phyloP scores from a whole-genome alignment of 2,797 vertebrate species.

The Microtus californicus region DNA sequence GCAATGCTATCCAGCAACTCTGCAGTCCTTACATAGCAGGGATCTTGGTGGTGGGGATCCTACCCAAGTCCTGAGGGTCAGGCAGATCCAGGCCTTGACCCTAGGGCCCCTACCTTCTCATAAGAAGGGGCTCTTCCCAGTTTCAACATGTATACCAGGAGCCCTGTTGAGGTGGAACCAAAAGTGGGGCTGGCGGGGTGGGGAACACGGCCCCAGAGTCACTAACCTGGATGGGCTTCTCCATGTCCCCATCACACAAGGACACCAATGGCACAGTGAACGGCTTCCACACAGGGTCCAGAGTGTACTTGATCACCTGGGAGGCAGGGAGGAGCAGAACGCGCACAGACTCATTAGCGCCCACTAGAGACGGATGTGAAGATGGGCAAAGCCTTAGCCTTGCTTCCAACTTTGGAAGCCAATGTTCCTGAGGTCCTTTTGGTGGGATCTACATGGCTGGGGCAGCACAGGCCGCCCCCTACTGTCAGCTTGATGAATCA shows the following conservation, averaged over 20 bases:
- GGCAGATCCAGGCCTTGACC: neutral
- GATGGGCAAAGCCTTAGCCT: neutral
- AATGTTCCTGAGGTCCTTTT: fast-evolving
- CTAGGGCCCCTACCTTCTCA: neutral
- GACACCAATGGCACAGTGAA: slow-evolving; percentile 97
- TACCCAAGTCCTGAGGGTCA: neutral
- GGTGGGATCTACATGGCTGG: neutral
- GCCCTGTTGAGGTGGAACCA: fast-evolving
- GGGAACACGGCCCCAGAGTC: fast-evolving
- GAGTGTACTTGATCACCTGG: slow-evolving; percentile 98
- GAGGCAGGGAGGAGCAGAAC: neutral
- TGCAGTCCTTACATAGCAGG: fast-evolving
- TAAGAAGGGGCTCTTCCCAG: neutral
- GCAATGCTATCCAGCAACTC: neutral
- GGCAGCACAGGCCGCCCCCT: neutral
- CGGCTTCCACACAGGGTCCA: slow-evolving; percentile 97
- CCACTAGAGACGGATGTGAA: fast-evolving
- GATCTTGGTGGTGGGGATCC: neutral
- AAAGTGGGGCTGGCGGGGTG: neutral
- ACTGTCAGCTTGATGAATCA: neutral
- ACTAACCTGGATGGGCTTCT: slow-evolving; percentile 95
- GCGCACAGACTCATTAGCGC: fast-evolving
- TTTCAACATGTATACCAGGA: neutral
- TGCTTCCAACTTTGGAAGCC: fast-evolving
- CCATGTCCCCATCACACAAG: slow-evolving; percentile 96